Evolutionary conservation across 2,797 vertebrate species (phyloP).

Genomic region (Enteromius mattozi): DNA sequence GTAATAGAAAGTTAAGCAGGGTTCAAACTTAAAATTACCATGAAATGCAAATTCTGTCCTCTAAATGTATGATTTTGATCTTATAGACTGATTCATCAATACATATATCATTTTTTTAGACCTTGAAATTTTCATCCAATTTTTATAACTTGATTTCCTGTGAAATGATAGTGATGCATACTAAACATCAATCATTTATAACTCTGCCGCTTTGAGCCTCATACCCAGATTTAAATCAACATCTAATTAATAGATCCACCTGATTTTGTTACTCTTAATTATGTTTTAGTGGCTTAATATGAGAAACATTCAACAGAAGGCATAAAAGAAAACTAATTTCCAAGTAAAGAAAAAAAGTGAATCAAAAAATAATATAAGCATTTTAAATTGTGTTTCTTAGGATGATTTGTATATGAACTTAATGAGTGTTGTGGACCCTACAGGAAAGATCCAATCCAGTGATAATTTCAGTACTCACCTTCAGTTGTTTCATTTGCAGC

Average conservation of each 20-base stretch:
- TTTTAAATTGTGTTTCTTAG: neutral
- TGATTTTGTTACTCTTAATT: neutral
- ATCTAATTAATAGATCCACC: too few species aligned
- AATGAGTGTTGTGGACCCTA: neutral
- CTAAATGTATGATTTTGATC: neutral
- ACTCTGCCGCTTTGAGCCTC: neutral
- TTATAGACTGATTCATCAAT: neutral
- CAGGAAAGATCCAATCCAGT: neutral
- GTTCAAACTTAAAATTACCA: neutral
- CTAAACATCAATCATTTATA: neutral
- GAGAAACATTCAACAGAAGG: neutral
- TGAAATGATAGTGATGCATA: neutral
- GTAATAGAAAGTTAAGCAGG: neutral
- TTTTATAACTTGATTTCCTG: neutral
- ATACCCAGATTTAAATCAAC: too few species aligned
- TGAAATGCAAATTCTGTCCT: neutral
- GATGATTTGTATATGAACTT: neutral
- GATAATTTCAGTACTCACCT: slow-evolving; percentile 72
- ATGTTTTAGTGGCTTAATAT: neutral
- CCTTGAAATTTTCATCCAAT: neutral
- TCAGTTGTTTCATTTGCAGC: slow-evolving; percentile 84
- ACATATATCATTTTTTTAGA: neutral
- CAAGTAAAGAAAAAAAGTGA: neutral
- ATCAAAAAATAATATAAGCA: neutral
- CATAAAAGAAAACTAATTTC: neutral